Evolutionary conservation across 2,888 invertebrate genomes (phyloP).

Genomic region (Drosophila mercatorum): DNA sequence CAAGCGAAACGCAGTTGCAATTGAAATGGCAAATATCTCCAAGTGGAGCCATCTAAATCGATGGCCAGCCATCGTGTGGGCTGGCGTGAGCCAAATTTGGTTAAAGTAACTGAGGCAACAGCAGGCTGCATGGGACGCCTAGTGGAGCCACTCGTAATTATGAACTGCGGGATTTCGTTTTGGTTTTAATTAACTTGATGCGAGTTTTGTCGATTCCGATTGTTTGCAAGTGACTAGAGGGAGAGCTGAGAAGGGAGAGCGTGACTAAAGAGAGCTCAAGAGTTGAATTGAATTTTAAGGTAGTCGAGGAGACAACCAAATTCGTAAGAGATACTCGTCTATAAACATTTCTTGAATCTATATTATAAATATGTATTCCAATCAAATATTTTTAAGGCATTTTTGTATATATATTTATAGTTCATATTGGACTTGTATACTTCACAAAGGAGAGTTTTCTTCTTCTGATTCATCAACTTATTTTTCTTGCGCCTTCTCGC

Average conservation of each 20-base stretch:
- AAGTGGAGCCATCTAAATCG: slow-evolving; percentile 5
- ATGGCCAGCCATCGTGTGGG: neutral
- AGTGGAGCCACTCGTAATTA: neutral
- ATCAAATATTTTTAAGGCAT: no score
- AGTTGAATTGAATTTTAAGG: neutral
- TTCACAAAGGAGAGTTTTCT: no score
- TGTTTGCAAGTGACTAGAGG: neutral
- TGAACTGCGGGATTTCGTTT: neutral
- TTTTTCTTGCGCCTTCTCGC: neutral
- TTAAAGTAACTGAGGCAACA: neutral
- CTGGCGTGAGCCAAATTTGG: neutral
- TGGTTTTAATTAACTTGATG: slow-evolving; percentile 10
- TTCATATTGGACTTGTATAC: no score
- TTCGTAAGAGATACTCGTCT: no score
- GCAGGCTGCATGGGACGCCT: neutral
- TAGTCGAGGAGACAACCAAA: no score
- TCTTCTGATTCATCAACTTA: no score
- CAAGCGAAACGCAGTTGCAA: slow-evolving; percentile 4
- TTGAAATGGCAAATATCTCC: slow-evolving; percentile 13
- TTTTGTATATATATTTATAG: no score
- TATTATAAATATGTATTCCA: no score
- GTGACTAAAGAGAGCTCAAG: neutral
- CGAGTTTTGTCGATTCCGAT: neutral
- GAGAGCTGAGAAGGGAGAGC: no score
- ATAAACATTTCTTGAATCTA: no score